These are phyloP conservation scores for Platycheirus rosarum DNA, from an alignment of 2,888 invertebrate genomes.

Conservation along the genomic window DNA sequence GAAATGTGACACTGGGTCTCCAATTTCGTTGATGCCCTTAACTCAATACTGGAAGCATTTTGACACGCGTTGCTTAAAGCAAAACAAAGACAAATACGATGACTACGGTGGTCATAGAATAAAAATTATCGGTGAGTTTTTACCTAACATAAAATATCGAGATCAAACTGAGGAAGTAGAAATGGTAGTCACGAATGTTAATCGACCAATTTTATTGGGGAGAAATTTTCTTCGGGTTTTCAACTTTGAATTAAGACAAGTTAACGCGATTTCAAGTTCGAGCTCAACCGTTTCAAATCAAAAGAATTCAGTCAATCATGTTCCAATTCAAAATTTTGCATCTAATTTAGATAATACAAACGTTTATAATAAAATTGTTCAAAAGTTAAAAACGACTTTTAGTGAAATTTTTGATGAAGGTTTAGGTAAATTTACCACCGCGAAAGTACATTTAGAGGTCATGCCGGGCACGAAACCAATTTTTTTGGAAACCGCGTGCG, in stretches of 20 bases:
- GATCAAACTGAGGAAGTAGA: no score
- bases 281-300: not conserved
- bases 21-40: constrained; percentile 11
- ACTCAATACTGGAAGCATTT: constrained; percentile 3
- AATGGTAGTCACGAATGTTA: no score
- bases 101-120: no score
- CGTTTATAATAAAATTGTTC: not conserved
- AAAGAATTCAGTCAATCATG: not conserved
- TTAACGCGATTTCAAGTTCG: no score
- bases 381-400: constrained; percentile 3
- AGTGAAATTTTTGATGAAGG: not conserved
- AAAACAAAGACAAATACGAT: no score
- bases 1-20: constrained; percentile 19
- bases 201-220: no score
- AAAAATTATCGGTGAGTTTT: no score
- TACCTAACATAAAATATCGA: no score
- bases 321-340: no score
- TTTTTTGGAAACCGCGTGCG: constrained; percentile 1
- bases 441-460: constrained; percentile 11
- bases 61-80: constrained; percentile 8
- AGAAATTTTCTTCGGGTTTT: no score
- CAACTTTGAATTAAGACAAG: no score
- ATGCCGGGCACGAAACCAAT: constrained; percentile 8
- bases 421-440: constrained; percentile 2
- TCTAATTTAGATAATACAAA: not conserved